A percentile compares a stretch with the other conserved stretches of the same genome.
Conservation (phyloP, 2,888 invertebrate genomes). For the Orchestes rusci region DNA sequence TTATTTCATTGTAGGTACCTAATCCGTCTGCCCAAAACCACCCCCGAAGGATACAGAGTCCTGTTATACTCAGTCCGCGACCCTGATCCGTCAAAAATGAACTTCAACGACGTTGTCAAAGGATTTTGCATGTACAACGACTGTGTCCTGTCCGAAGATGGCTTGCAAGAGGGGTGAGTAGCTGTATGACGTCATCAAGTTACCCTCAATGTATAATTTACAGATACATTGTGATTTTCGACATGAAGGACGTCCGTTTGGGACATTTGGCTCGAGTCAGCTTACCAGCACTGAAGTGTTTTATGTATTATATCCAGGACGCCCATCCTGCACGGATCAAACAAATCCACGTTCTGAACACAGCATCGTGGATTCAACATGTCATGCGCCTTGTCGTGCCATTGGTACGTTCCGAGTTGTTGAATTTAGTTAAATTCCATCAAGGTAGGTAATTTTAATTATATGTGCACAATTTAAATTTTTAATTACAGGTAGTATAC, state of each 20-base stretch:
- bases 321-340: conserved; percentile 60
- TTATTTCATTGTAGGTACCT: conserved; percentile 56
- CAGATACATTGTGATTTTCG: conserved; percentile 57
- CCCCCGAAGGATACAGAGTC: conserved; percentile 56
- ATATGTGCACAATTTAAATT: no score
- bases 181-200: no score
- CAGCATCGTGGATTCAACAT: conserved; percentile 61
- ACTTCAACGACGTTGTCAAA: conserved; percentile 56
- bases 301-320: conserved; percentile 61
- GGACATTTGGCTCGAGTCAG: conserved; percentile 59
- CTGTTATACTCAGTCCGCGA: conserved; percentile 54
- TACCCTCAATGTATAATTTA: no score
- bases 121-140: conserved; percentile 63
- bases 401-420: conserved; percentile 55
- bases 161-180: conserved; percentile 41
- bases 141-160: conserved; percentile 55
- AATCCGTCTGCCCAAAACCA: conserved; percentile 54
- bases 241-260: conserved; percentile 60
- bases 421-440: conserved; percentile 53
- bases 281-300: conserved; percentile 54
- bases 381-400: conserved; percentile 60
- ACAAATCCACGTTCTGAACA: conserved; percentile 59
- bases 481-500: conserved; percentile 32
- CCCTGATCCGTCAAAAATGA: conserved; percentile 56
- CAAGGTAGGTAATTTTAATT: conserved; percentile 38